These are phyloP conservation scores for Drosophila infuscata DNA, from an alignment of 2,888 invertebrate genomes.

Conservation along the genomic window DNA sequence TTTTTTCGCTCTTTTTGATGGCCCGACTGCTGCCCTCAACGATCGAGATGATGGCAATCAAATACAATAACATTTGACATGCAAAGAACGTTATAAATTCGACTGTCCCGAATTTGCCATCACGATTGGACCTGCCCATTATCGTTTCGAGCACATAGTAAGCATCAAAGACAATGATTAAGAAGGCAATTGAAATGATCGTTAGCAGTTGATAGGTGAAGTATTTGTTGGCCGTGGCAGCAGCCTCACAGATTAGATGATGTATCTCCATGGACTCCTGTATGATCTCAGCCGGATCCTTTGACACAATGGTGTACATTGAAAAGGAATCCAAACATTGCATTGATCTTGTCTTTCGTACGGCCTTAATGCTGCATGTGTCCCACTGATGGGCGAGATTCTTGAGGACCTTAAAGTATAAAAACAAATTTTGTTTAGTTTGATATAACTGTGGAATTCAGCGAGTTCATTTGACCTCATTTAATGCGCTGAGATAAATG, in stretches of 20 bases:
- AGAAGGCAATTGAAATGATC: conserved; percentile 84
- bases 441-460: background rate
- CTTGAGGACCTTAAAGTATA: conserved; percentile 78
- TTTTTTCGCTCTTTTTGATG: conserved; percentile 84
- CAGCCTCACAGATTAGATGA: conserved; percentile 84
- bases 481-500: conserved; percentile 69
- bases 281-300: conserved; percentile 83
- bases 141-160: conserved; percentile 84
- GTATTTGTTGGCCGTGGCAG: conserved; percentile 84
- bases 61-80: conserved; percentile 84
- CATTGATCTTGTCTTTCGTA: conserved; percentile 79
- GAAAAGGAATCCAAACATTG: conserved; percentile 84
- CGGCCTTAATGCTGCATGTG: conserved; percentile 65
- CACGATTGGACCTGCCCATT: conserved; percentile 82
- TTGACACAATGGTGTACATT: conserved; percentile 84
- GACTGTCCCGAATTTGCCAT: conserved; percentile 83
- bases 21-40: conserved; percentile 84
- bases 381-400: conserved; percentile 83
- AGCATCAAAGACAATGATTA: conserved; percentile 85
- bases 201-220: conserved; percentile 85
- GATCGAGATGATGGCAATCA: conserved; percentile 84
- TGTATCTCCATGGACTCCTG: conserved; percentile 85
- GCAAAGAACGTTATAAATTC: conserved; percentile 85
- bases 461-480: conserved; percentile 63
- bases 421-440: background rate